These are phyloP conservation scores for Leucoptera coffeella DNA, from an alignment of 2,888 invertebrate species.

Conservation along the genomic window DNA sequence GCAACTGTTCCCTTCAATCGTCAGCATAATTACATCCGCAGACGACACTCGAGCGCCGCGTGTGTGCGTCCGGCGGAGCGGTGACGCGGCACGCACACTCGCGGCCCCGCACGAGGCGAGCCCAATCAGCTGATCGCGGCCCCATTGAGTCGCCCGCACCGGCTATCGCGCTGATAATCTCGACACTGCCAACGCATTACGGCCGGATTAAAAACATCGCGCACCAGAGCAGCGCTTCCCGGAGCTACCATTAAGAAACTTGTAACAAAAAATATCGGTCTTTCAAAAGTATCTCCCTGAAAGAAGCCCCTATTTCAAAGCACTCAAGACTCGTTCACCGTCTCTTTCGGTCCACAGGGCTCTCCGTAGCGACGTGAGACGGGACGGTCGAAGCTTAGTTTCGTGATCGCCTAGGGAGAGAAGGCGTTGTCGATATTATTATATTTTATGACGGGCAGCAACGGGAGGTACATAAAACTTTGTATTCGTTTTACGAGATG, in stretches of 20 bases:
- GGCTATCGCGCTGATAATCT: not conserved
- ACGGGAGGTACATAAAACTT: slow-evolving; percentile 32
- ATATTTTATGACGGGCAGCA: slow-evolving; percentile 40
- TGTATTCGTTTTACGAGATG: slow-evolving; percentile 44
- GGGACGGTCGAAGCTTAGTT: slow-evolving; percentile 45
- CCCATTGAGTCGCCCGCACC: slow-evolving; percentile 9
- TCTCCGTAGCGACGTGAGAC: slow-evolving; percentile 10
- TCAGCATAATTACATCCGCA: no score
- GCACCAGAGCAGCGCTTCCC: not conserved
- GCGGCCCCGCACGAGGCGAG: slow-evolving; percentile 10
- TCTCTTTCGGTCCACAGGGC: slow-evolving; percentile 14
- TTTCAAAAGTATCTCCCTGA: slow-evolving; percentile 12
- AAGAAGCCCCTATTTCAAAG: slow-evolving; percentile 22
- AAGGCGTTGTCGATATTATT: slow-evolving; percentile 46
- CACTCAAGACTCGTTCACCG: slow-evolving; percentile 28
- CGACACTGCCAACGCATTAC: not conserved
- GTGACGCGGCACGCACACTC: slow-evolving; percentile 4
- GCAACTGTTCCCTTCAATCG: no score
- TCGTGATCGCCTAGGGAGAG: slow-evolving; percentile 50
- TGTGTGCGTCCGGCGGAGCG: slow-evolving; percentile 2
- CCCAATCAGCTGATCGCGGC: slow-evolving; percentile 43
- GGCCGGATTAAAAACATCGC: not conserved
- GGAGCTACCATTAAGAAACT: no score
- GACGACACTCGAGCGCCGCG: slow-evolving; percentile 3
- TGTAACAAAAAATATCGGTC: no score